phyloP scores from a whole-genome alignment of 2,113 vertebrate species.

The Patagioenas fasciata region DNA sequence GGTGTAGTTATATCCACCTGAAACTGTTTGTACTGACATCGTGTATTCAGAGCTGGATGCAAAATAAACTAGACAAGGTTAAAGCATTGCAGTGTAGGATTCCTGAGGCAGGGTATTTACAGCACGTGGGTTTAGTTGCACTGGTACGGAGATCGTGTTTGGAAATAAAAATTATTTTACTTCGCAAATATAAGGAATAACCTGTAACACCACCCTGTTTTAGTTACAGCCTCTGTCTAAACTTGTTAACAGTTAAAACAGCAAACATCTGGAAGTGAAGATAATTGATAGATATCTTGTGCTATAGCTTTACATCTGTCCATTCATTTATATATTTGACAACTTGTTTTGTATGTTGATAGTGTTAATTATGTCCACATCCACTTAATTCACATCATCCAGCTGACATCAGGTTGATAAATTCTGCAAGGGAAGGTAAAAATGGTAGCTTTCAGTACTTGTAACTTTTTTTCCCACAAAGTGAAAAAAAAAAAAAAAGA shows the following conservation, averaged over 20 bases:
- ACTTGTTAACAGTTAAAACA: not conserved
- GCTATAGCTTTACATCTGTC: not conserved
- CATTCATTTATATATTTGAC: not conserved
- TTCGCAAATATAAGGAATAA: not conserved
- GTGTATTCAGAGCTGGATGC: not conserved
- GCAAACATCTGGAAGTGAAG: not conserved
- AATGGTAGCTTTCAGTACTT: not conserved
- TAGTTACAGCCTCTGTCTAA: not conserved
- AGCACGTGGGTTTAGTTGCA: not conserved
- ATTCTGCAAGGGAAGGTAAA: not conserved
- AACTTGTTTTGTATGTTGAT: not conserved
- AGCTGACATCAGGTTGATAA: not conserved
- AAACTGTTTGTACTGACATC: not conserved
- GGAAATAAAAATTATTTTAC: not conserved
- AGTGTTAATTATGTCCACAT: not conserved
- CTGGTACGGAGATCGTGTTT: rapidly evolving
- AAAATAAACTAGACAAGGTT: not conserved
- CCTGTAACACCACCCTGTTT: not conserved
- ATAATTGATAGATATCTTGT: not conserved
- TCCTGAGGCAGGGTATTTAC: not conserved
- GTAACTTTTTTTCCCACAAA: not conserved
- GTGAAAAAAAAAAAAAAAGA: not conserved
- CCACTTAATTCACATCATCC: not conserved
- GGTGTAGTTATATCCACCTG: not conserved
- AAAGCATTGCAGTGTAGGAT: not conserved